phyloP scores from a whole-genome alignment of 2,888 invertebrate genomes.

The Trachelus stipa region DNA sequence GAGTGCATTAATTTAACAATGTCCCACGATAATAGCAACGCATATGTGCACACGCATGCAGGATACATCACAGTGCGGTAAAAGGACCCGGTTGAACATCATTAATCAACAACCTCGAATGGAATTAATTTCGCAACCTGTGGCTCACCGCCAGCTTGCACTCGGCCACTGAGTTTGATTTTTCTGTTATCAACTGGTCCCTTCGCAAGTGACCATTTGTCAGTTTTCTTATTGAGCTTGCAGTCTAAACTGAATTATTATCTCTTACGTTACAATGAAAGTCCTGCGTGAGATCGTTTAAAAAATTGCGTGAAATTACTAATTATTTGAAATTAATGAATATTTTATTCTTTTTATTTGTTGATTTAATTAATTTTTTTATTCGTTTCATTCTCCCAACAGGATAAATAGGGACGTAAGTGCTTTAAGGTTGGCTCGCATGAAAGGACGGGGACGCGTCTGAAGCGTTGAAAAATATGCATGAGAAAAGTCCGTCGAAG shows the following conservation, averaged over 20 bases:
- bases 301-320: neutral
- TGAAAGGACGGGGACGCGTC: neutral
- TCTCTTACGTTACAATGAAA: neutral
- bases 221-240: neutral
- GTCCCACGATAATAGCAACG: slow-evolving; percentile 9
- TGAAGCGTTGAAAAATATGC: slow-evolving; percentile 5
- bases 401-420: neutral
- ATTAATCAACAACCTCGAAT: neutral
- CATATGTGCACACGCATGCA: neutral
- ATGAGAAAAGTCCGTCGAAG: slow-evolving; percentile 10
- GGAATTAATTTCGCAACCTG: neutral
- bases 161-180: neutral
- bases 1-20: slow-evolving; percentile 5
- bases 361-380: neutral
- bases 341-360: neutral
- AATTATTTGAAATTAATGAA: neutral
- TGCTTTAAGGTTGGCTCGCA: neutral
- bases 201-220: neutral
- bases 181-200: neutral
- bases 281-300: neutral
- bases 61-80: neutral
- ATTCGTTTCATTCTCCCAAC: neutral
- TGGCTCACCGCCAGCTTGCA: slow-evolving; percentile 5
- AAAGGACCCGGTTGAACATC: neutral
- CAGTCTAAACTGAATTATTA: neutral